Percentiles rank a stretch among this genome's conserved stretches.
These are phyloP conservation scores for Drosophila athabasca DNA, from an alignment of 1,140 invertebrate genomes.

Conservation along the genomic window DNA sequence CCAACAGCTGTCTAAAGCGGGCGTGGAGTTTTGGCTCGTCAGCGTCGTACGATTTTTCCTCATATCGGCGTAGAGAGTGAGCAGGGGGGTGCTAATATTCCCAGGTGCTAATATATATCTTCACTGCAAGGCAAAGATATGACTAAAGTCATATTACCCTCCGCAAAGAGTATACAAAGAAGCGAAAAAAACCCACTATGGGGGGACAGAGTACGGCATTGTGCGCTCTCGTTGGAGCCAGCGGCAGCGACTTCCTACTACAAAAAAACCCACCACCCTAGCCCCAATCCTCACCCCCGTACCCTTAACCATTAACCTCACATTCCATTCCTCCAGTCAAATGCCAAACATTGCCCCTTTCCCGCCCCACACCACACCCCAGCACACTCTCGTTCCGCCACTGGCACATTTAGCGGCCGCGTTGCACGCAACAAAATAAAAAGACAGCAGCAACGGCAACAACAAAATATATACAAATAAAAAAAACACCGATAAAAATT, in stretches of 20 bases:
- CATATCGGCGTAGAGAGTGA: too few relatives aligned
- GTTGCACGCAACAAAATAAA: constrained; percentile 48
- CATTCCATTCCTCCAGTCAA: constrained; percentile 46
- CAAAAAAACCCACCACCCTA: constrained; percentile 11
- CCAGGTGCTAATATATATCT: too few relatives aligned
- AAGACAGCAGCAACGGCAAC: constrained; percentile 25
- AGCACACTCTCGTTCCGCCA: constrained; percentile 1
- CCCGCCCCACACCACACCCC: neutral
- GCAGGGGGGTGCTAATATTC: too few relatives aligned
- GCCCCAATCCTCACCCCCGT: neutral
- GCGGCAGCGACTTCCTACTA: constrained; percentile 31
- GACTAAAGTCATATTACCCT: too few relatives aligned
- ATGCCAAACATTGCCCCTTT: constrained; percentile 16
- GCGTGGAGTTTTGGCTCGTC: too few relatives aligned
- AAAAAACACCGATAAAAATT: neutral
- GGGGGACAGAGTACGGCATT: constrained; percentile 64
- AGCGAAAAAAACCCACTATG: constrained; percentile 16
- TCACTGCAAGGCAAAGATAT: too few relatives aligned
- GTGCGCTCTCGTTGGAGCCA: constrained; percentile 39
- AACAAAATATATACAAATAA: constrained; percentile 10
- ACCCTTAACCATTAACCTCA: constrained; percentile 40
- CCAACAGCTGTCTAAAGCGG: too few relatives aligned
- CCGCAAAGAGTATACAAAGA: too few relatives aligned
- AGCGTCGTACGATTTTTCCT: too few relatives aligned
- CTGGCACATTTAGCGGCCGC: constrained; percentile 61